These are phyloP conservation scores for Colius striatus DNA, from an alignment of 2,113 vertebrate species.

Conservation along the genomic window DNA sequence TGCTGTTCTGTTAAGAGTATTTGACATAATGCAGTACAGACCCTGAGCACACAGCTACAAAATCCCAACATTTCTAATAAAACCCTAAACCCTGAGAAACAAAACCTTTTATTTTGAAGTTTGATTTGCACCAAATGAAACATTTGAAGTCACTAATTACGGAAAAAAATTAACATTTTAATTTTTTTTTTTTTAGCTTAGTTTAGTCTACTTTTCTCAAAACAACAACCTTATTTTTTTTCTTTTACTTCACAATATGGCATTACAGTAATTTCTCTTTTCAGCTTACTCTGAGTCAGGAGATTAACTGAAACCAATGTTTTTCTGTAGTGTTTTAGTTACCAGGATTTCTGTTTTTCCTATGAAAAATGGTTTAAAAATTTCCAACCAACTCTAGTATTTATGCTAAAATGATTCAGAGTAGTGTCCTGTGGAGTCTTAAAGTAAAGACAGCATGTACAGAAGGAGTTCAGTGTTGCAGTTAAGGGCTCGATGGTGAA, in stretches of 20 bases:
- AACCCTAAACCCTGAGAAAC: accelerated
- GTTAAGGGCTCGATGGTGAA: background rate
- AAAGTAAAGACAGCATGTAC: background rate
- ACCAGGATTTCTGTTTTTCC: background rate
- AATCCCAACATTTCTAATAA: background rate
- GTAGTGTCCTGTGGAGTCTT: background rate
- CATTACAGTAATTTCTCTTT: background rate
- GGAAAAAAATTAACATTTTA: background rate
- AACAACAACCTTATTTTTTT: background rate
- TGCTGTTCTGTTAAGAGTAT: background rate
- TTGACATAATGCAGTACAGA: background rate
- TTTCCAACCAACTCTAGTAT: background rate
- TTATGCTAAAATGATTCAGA: background rate
- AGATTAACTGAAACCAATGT: background rate
- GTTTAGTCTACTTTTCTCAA: background rate
- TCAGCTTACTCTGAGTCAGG: background rate
- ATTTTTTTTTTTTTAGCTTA: background rate
- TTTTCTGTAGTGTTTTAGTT: background rate
- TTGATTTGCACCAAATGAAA: background rate
- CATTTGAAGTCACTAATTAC: background rate
- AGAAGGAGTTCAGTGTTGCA: background rate
- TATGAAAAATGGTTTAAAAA: background rate
- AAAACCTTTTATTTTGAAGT: background rate
- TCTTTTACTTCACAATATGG: background rate
- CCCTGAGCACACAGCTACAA: background rate